Conservation (phyloP, 1,140 invertebrate species). For the Acromyrmex charruanus region DNA sequence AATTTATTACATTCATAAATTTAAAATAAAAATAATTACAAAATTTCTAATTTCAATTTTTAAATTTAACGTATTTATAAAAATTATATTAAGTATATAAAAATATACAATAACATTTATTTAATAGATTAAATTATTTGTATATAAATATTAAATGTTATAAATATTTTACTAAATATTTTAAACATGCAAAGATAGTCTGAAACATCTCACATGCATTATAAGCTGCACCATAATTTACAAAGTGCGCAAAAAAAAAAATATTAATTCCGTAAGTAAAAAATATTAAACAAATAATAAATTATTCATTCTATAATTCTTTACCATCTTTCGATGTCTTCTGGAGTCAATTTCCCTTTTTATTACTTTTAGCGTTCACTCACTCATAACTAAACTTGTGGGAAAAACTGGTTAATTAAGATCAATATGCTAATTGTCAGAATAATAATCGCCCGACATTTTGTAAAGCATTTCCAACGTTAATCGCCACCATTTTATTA, state of each 20-base stretch:
- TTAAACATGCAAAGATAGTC: background rate
- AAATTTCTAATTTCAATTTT: background rate
- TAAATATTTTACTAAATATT: background rate
- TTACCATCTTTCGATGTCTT: background rate
- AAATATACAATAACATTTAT: background rate
- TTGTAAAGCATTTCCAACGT: background rate
- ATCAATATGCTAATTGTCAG: background rate
- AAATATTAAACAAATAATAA: background rate
- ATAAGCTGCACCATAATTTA: background rate
- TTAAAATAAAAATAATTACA: background rate
- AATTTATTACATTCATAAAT: background rate
- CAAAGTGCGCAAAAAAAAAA: background rate
- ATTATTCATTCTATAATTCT: background rate
- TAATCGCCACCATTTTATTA: background rate
- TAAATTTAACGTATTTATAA: background rate
- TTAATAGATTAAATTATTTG: background rate
- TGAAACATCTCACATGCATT: background rate
- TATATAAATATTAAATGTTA: background rate
- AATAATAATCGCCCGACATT: background rate
- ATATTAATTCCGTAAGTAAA: background rate
- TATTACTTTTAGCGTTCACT: background rate
- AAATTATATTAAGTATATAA: background rate
- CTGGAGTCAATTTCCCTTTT: background rate
- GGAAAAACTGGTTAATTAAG: background rate
- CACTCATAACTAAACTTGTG: background rate